A percentile compares a stretch with the other conserved stretches of the same genome.
These are phyloP conservation scores for Noctua fimbriata DNA, from an alignment of 2,888 invertebrate species.

Conservation along the genomic window DNA sequence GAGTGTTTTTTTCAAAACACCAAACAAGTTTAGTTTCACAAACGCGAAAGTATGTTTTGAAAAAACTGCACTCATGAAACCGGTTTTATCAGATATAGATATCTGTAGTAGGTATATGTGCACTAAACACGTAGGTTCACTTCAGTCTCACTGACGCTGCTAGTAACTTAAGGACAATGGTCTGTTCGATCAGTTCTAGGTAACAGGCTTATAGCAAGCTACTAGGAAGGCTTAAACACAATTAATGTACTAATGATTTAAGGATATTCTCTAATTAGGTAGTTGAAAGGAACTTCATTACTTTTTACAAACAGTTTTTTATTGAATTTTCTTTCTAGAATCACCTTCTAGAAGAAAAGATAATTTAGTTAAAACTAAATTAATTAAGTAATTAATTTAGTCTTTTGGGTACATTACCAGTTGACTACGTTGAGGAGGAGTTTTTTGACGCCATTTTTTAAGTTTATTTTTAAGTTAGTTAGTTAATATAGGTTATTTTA, in stretches of 20 bases:
- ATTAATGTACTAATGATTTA: background rate
- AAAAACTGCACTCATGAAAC: constrained; percentile 5
- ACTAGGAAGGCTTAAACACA: no score
- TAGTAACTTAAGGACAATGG: background rate
- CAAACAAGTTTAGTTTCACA: constrained; percentile 24
- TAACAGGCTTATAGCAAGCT: background rate
- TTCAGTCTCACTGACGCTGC: background rate
- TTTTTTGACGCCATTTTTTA: no score
- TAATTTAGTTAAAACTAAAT: no score
- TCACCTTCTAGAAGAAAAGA: no score
- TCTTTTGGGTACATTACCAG: no score
- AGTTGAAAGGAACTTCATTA: background rate
- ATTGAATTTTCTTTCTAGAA: background rate
- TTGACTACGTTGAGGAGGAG: no score
- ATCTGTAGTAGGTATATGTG: background rate
- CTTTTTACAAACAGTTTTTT: no score
- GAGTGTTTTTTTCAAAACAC: constrained; percentile 30
- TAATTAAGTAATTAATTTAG: background rate
- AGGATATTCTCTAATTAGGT: background rate
- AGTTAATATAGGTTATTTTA: no score
- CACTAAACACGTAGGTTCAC: background rate
- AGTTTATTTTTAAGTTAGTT: no score
- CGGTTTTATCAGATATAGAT: background rate
- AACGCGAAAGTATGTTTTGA: constrained; percentile 2
- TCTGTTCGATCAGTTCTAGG: background rate